Evolutionary conservation across 2,113 vertebrate species (phyloP).

Genomic region (Petrocephalus microphthalmus): DNA sequence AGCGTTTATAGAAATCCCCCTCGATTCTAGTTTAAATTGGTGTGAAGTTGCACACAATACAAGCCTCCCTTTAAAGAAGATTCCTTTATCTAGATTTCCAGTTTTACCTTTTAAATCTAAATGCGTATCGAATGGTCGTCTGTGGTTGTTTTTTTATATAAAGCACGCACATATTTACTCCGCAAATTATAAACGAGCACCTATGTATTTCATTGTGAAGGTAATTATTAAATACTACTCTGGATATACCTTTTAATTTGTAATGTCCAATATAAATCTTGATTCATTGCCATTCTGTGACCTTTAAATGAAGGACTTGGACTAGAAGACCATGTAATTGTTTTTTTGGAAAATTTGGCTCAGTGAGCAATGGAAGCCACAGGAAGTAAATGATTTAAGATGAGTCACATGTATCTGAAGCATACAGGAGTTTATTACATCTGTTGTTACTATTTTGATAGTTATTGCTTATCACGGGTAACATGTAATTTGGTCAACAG

Average conservation of each 20-base stretch:
- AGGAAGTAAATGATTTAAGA: background rate
- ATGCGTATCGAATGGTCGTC: background rate
- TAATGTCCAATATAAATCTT: background rate
- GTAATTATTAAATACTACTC: background rate
- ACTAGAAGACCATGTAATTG: background rate
- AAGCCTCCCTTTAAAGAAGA: background rate
- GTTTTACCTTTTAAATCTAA: background rate
- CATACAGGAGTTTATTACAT: background rate
- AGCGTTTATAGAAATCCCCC: background rate
- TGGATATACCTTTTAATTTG: background rate
- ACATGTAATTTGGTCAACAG: background rate
- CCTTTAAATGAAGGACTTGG: background rate
- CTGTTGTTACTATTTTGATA: background rate
- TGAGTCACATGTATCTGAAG: background rate
- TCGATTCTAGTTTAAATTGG: background rate
- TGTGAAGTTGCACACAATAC: background rate
- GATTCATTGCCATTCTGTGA: background rate
- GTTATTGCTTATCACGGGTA: background rate
- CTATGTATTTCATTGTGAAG: background rate
- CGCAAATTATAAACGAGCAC: background rate
- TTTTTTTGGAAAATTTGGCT: background rate
- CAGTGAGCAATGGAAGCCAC: background rate
- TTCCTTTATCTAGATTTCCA: background rate
- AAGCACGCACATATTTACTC: background rate
- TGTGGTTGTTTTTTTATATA: background rate